phyloP scores from a whole-genome alignment of 1,140 invertebrate genomes.

The Solen grandis region DNA sequence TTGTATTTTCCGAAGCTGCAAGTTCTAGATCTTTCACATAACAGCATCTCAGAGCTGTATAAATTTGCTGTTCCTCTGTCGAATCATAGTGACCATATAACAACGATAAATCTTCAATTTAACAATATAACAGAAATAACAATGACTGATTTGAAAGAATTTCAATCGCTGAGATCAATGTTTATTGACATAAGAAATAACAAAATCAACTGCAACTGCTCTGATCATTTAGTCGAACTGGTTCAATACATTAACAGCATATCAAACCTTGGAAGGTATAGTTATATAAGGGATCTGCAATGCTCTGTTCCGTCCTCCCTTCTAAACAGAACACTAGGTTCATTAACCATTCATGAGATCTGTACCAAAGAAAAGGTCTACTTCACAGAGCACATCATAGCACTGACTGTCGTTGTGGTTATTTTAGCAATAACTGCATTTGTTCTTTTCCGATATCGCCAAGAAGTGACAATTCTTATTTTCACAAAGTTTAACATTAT shows the following conservation, averaged over 20 bases:
- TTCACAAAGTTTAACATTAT: conserved; percentile 73
- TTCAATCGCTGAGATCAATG: conserved; percentile 46
- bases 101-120: conserved; percentile 57
- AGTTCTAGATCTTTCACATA: conserved; percentile 62
- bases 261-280: conserved; percentile 50
- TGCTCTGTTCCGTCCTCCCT: conserved; percentile 53
- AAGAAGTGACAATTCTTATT: conserved; percentile 71
- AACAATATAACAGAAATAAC: conserved; percentile 63
- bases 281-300: conserved; percentile 56
- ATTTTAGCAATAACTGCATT: conserved; percentile 58
- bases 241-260: conserved; percentile 45
- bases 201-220: conserved; percentile 63
- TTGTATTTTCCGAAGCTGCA: conserved; percentile 61
- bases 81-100: conserved; percentile 2
- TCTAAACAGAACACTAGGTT: conserved; percentile 41
- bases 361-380: conserved; percentile 36
- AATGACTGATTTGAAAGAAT: conserved; percentile 46
- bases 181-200: conserved; percentile 63
- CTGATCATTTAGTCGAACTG: conserved; percentile 44
- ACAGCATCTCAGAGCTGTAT: conserved; percentile 58
- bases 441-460: conserved; percentile 58
- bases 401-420: conserved; percentile 54
- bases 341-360: conserved; percentile 35
- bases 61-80: conserved; percentile 41
- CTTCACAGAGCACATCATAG: conserved; percentile 54